Percentiles rank a stretch among this genome's conserved stretches.
These are phyloP conservation scores for Aromia moschata DNA, from an alignment of 2,888 invertebrate species.

Conservation along the genomic window DNA sequence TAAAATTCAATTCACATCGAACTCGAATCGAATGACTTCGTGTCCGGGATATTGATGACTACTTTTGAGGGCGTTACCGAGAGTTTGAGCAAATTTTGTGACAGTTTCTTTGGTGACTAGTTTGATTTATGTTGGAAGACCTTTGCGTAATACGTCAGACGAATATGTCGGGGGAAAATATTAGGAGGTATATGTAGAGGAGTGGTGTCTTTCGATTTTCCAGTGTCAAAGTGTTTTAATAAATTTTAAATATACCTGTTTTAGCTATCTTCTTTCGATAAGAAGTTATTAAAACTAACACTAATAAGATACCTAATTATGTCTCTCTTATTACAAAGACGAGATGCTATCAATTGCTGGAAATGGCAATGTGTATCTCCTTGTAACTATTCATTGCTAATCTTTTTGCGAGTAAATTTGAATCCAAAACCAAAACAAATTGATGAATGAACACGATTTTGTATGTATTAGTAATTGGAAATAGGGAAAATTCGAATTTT, in stretches of 20 bases:
- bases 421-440: no score
- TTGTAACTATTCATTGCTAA: no score
- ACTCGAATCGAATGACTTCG: constrained; percentile 12
- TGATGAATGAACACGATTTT: no score
- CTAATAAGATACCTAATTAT: no score
- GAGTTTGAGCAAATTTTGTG: constrained; percentile 24
- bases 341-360: no score
- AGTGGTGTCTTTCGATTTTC: not conserved
- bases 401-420: no score
- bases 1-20: constrained; percentile 22
- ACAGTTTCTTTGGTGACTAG: constrained; percentile 17
- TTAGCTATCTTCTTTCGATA: not conserved
- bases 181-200: not conserved
- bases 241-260: no score
- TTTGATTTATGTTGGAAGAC: constrained; percentile 15
- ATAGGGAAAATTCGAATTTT: no score
- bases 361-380: no score
- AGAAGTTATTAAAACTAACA: not conserved
- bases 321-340: no score
- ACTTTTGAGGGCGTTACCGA: constrained; percentile 21
- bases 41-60: constrained; percentile 19
- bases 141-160: not conserved
- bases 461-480: no score
- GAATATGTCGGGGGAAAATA: not conserved
- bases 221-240: no score